These are phyloP conservation scores for Spodoptera exigua DNA, from an alignment of 2,888 invertebrate genomes.

Conservation along the genomic window DNA sequence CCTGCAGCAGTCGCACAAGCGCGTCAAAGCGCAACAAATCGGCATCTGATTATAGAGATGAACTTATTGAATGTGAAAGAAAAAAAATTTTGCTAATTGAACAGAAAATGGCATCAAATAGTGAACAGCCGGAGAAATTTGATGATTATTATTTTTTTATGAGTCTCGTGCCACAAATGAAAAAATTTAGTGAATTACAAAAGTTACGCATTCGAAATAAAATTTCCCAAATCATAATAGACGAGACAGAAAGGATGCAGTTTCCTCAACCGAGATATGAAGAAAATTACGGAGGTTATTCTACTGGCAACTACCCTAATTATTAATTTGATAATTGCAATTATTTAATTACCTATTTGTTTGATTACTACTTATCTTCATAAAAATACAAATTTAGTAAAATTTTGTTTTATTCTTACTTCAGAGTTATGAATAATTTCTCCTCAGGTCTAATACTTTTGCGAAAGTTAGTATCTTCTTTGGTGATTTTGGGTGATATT, in stretches of 20 bases:
- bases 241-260: slow-evolving; percentile 30
- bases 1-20: too few relatives aligned
- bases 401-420: slow-evolving; percentile 31
- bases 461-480: slow-evolving; percentile 41
- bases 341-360: slow-evolving; percentile 11
- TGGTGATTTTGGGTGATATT: slow-evolving; percentile 43
- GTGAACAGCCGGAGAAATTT: slow-evolving; percentile 27
- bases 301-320: slow-evolving; percentile 24
- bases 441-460: slow-evolving; percentile 33
- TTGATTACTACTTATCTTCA: slow-evolving; percentile 16
- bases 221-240: slow-evolving; percentile 41
- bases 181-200: slow-evolving; percentile 35
- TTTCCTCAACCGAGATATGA: slow-evolving; percentile 14
- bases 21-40: too few relatives aligned
- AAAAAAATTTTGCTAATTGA: slow-evolving; percentile 27
- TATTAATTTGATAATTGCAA: slow-evolving; percentile 23
- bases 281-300: slow-evolving; percentile 17
- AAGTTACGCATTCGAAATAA: slow-evolving; percentile 30
- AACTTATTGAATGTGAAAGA: slow-evolving; percentile 32
- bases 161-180: slow-evolving; percentile 37
- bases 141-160: slow-evolving; percentile 39
- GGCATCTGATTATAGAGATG: too few relatives aligned
- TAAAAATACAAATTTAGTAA: slow-evolving; percentile 12
- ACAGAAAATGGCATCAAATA: slow-evolving; percentile 20
- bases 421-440: slow-evolving; percentile 30